A percentile compares a stretch with the other conserved stretches of the same genome.
Evolutionary conservation across 2,888 invertebrate genomes (phyloP).

Genomic region (Steinernema scapterisci): DNA sequence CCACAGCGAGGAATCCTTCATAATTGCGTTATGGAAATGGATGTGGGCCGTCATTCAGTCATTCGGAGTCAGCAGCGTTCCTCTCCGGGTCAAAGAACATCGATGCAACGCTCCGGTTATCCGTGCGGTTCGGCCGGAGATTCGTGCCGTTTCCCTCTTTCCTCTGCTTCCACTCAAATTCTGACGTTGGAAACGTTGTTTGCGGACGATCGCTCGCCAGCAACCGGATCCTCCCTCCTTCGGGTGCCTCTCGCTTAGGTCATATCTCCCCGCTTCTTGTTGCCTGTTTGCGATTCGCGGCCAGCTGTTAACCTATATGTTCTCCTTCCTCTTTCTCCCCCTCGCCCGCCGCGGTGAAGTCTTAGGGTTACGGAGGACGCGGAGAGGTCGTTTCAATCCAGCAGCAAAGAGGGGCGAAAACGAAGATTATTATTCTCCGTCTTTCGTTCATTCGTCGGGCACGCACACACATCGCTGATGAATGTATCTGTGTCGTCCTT

Average conservation of each 20-base stretch:
- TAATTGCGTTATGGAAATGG: conserved; percentile 23
- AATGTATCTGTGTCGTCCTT: neutral
- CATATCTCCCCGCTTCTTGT: neutral
- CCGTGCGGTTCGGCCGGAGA: neutral
- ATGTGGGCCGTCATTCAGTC: conserved; percentile 5
- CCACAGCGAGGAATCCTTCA: neutral
- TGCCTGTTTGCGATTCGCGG: conserved; percentile 25
- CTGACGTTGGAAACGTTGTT: conserved; percentile 24
- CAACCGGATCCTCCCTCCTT: conserved; percentile 11
- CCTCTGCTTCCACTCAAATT: neutral
- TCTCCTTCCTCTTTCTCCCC: neutral
- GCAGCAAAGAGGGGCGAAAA: neutral
- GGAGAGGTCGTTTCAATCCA: neutral
- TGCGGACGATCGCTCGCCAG: conserved; percentile 2
- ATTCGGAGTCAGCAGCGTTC: neutral
- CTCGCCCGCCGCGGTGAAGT: neutral
- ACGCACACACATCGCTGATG: neutral
- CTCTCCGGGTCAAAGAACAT: conserved; percentile 23
- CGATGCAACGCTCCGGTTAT: neutral
- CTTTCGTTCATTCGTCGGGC: neutral
- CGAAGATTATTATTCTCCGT: conserved; percentile 8
- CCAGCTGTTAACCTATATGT: conserved; percentile 31
- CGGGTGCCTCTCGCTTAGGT: neutral
- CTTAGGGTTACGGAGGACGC: conserved; percentile 24
- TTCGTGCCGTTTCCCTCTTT: neutral